phyloP scores from a whole-genome alignment of 1,140 invertebrate genomes.

The Papilio polytes region DNA sequence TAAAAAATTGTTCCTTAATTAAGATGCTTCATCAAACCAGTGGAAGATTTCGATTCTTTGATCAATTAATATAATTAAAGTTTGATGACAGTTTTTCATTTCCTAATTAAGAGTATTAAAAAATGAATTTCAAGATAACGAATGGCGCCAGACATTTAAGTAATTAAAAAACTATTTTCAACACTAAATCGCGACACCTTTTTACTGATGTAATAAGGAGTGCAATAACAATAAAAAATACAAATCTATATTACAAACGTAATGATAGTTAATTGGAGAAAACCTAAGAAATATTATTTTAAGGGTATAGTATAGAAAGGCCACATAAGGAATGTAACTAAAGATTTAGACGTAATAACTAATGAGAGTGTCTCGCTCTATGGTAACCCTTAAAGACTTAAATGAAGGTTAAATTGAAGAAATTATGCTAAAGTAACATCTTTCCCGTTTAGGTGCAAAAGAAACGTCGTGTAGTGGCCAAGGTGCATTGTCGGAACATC shows the following conservation, averaged over 20 bases:
- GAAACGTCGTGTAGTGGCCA: slow-evolving; percentile 93
- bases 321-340: too few relatives aligned
- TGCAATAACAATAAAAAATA: neutral
- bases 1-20: neutral
- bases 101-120: neutral
- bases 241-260: too few relatives aligned
- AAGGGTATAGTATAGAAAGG: too few relatives aligned
- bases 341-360: neutral
- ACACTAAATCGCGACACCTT: neutral
- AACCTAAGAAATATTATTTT: too few relatives aligned
- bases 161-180: neutral
- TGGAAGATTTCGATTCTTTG: neutral
- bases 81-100: neutral
- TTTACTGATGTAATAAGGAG: too few relatives aligned
- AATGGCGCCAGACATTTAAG: neutral
- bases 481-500: slow-evolving; percentile 94
- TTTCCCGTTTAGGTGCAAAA: slow-evolving; percentile 90
- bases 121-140: neutral
- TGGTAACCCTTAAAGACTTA: neutral
- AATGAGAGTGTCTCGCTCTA: neutral
- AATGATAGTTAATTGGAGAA: too few relatives aligned
- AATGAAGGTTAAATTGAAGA: neutral
- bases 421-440: slow-evolving; percentile 10
- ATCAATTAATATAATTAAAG: neutral
- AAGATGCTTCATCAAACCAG: neutral